Percentiles rank a stretch among this genome's conserved stretches.
Conservation (phyloP, 2,797 vertebrate species). For the Lophius americanus region DNA sequence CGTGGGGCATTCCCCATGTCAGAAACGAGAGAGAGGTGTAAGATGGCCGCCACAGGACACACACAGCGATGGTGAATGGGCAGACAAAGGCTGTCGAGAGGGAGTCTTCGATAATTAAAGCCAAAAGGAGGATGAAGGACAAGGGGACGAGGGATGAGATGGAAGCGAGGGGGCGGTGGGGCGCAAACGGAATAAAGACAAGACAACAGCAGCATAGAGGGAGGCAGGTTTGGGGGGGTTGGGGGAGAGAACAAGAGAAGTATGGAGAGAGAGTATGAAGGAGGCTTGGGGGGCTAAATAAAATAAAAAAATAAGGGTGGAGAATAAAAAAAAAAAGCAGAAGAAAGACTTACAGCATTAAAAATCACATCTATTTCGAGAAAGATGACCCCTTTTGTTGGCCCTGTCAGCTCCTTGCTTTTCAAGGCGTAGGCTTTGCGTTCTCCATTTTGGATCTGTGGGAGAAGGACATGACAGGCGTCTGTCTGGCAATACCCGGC, state of each 20-base stretch:
- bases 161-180: conserved; percentile 50
- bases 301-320: conserved; percentile 47
- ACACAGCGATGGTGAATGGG: conserved; percentile 70
- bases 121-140: conserved; percentile 76
- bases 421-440: conserved; percentile 99
- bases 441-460: conserved; percentile 99
- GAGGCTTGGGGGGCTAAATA: conserved; percentile 34
- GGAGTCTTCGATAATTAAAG: conserved; percentile 84
- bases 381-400: conserved; percentile 99
- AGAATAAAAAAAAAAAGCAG: conserved; percentile 79
- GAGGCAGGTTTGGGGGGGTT: conserved; percentile 9
- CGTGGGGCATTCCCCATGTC: conserved; percentile 57
- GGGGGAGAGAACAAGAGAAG: conserved; percentile 59
- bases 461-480: conserved; percentile 99
- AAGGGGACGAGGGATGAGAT: conserved; percentile 68
- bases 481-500: conserved; percentile 97
- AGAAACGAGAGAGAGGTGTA: conserved; percentile 64
- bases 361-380: conserved; percentile 99
- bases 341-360: conserved; percentile 98
- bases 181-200: conserved; percentile 74
- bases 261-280: conserved; percentile 56
- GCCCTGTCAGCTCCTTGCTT: conserved; percentile 99
- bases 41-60: conserved; percentile 82
- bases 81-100: conserved; percentile 80
- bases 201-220: conserved; percentile 43